phyloP scores from a whole-genome alignment of 2,888 invertebrate genomes.

The Drosophila lacicola region DNA sequence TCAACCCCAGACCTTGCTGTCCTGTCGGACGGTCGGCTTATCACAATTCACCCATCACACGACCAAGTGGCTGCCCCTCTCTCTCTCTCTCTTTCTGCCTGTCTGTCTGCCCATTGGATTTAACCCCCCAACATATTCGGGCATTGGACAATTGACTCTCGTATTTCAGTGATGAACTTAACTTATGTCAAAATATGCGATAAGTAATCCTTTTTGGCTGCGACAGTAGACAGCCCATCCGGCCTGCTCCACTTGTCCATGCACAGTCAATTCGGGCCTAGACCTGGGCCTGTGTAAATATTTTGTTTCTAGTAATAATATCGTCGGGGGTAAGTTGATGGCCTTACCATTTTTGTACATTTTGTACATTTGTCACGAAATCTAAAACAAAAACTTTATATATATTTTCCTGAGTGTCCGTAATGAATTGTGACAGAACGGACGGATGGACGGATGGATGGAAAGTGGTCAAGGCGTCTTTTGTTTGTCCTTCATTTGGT shows the following conservation, averaged over 20 bases:
- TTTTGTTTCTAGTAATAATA: constrained; percentile 75
- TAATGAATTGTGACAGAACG: constrained; percentile 73
- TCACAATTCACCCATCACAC: constrained; percentile 79
- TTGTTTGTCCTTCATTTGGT: constrained; percentile 68
- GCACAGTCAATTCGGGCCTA: constrained; percentile 9
- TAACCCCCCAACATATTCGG: constrained; percentile 40
- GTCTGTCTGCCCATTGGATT: constrained; percentile 41
- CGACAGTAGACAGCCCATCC: constrained; percentile 48
- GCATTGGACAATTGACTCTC: constrained; percentile 75
- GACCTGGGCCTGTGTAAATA: constrained; percentile 70
- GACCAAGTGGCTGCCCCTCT: constrained; percentile 6
- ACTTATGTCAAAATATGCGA: constrained; percentile 84
- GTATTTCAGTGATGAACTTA: constrained; percentile 82
- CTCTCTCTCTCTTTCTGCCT: background rate
- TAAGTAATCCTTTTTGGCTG: constrained; percentile 83
- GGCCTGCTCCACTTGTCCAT: constrained; percentile 20
- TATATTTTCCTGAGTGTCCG: constrained; percentile 57
- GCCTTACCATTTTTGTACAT: constrained; percentile 53
- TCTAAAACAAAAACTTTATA: constrained; percentile 74
- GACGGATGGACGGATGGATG: constrained; percentile 14
- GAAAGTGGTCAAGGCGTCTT: constrained; percentile 40
- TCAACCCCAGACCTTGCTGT: constrained; percentile 4
- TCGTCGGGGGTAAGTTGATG: constrained; percentile 51
- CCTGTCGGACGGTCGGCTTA: constrained; percentile 65
- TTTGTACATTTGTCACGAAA: constrained; percentile 77